Evolutionary conservation across 2,113 vertebrate species (phyloP), one percentile per base, ranked within the genome.

Genomic region (Condylura cristata): DNA sequence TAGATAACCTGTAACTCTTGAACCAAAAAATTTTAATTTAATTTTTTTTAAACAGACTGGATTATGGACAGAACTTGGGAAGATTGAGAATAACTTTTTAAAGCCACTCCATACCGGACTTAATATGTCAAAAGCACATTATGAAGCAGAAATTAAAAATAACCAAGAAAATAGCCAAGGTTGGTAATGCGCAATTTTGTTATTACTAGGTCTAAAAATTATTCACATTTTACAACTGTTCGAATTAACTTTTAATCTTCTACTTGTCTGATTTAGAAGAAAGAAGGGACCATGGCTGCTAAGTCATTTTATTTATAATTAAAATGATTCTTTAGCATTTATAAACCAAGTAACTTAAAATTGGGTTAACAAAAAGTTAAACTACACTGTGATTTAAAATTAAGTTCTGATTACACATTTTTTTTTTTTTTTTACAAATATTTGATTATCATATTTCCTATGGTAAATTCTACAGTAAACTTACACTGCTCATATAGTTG

Each of bases 61-160:
- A 75, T 95, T 99, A 93, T 99, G 99, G 99, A 98, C 97, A 86
- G 97, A 98, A 51, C 97, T 99, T 95, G 92, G 97, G 95, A 98
- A 98, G 96, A 98, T 99, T 96, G 98, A 99, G 94, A 98, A 98
- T 6, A 98, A 98, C 74, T 99, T 99, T 96, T 97, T 99, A 93
- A 99, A 99, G 96, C 98, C 98, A 61, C 98, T 99, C 44, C 98
- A 98, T 26, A 98, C 98, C 86, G 99, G 99, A 96, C 98, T 99
- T 92, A 98, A 98, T 97, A 98, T 99, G 98, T 99, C 99, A 68
- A 99, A 98, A 98, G 98, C 98, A 6, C 99, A 99, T 97, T 99
- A 99, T 93, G 98, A 98, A 89, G 97, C 98, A 94, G 99, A 99
- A 96, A 98, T 99, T 89, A 99, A 98, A 97, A 98, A 96, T 22